Conservation (phyloP, 2,113 vertebrate genomes). For the Cryptomyrus ogoouensis region DNA sequence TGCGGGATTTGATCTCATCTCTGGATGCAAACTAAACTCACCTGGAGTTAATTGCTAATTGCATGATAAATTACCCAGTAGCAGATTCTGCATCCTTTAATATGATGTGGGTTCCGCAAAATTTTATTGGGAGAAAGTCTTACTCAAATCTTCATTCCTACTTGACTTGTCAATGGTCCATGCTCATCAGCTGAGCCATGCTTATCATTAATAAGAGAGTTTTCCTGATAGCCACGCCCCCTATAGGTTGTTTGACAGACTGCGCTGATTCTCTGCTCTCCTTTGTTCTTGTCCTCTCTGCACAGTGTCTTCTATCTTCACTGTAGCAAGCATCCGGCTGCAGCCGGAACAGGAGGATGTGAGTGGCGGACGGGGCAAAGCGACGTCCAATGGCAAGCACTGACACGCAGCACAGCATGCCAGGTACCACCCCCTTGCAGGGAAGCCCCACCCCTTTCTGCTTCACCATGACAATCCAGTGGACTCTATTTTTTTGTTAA, state of each 20-base stretch:
- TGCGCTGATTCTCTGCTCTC: neutral
- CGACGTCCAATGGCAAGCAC: constrained; percentile 80
- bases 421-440: constrained; percentile 55
- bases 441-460: neutral
- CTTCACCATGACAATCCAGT: neutral
- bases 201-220: neutral
- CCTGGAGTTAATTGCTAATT: neutral
- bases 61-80: neutral
- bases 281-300: constrained; percentile 25
- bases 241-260: neutral
- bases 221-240: neutral
- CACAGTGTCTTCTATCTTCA: constrained; percentile 94
- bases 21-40: neutral
- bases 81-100: neutral
- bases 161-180: neutral
- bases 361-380: constrained; percentile 80
- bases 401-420: constrained; percentile 59
- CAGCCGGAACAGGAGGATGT: constrained; percentile 83
- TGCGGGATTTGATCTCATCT: neutral
- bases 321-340: constrained; percentile 81
- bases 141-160: neutral
- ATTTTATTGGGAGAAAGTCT: neutral
- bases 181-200: neutral
- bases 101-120: neutral
- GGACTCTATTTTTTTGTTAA: neutral